These are phyloP conservation scores for Crotalus viridis DNA, from an alignment of 2,113 vertebrate species.

Conservation along the genomic window DNA sequence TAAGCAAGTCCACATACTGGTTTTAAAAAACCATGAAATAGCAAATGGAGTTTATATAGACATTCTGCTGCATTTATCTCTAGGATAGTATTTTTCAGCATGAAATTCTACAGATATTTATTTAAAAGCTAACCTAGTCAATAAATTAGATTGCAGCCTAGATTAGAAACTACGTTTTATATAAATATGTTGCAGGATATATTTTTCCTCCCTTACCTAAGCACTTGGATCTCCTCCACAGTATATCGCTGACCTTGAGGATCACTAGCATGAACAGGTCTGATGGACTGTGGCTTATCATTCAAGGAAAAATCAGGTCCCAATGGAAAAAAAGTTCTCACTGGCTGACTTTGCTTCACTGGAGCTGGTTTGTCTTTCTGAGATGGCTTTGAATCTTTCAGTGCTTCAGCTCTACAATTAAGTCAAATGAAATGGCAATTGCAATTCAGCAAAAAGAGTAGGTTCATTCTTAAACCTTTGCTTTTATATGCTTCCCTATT, in stretches of 20 bases:
- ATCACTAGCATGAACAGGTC: slow-evolving; percentile 85
- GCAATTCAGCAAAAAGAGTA: neutral
- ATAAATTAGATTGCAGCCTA: neutral
- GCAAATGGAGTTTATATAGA: neutral
- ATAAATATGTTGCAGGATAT: neutral
- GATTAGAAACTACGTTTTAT: neutral
- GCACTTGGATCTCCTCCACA: slow-evolving; percentile 92
- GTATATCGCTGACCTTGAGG: slow-evolving; percentile 90
- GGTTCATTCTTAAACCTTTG: neutral
- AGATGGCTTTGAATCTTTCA: slow-evolving; percentile 83
- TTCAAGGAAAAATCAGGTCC: slow-evolving; percentile 87
- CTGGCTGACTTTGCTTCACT: slow-evolving; percentile 71
- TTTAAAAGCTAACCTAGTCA: neutral
- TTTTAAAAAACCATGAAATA: neutral
- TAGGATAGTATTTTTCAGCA: neutral
- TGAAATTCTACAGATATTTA: neutral
- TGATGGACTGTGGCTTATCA: slow-evolving; percentile 81
- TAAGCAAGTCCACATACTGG: neutral
- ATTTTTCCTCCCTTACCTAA: slow-evolving; percentile 76
- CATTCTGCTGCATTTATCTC: neutral
- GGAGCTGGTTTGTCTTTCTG: slow-evolving; percentile 74
- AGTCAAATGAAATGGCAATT: slow-evolving; percentile 24
- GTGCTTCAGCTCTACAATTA: slow-evolving; percentile 85
- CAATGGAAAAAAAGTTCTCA: slow-evolving; percentile 84
- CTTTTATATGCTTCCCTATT: neutral